phyloP scores from a whole-genome alignment of 2,888 invertebrate genomes.

The Eurytoma adleriae region DNA sequence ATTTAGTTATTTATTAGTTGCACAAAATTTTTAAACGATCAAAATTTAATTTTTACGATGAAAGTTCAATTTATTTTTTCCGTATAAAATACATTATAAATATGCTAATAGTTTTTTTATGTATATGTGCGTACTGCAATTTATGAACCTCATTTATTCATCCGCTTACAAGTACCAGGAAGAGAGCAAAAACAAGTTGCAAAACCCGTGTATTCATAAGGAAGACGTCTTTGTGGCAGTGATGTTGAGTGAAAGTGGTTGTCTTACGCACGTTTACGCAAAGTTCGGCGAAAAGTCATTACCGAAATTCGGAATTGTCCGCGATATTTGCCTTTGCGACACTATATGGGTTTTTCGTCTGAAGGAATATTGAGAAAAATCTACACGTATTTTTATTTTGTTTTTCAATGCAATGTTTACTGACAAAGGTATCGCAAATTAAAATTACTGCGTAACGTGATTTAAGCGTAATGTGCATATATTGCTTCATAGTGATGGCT shows the following conservation, averaged over 20 bases:
- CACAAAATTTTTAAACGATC: background rate
- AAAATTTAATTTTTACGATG: background rate
- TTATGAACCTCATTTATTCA: background rate
- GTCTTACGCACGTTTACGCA: conserved; percentile 23
- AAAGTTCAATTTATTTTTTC: background rate
- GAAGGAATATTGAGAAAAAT: too few species aligned
- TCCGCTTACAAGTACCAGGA: background rate
- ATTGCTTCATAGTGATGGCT: too few species aligned
- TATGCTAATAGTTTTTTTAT: background rate
- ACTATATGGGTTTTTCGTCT: too few species aligned
- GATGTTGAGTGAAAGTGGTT: conserved; percentile 41
- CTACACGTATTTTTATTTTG: too few species aligned
- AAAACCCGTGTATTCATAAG: background rate
- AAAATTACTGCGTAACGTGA: too few species aligned
- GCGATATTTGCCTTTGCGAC: background rate
- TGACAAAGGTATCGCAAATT: too few species aligned
- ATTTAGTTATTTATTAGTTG: background rate
- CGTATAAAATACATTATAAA: background rate
- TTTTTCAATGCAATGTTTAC: too few species aligned
- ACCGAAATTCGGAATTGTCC: background rate
- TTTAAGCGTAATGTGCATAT: too few species aligned
- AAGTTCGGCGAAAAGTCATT: conserved; percentile 19
- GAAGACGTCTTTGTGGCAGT: conserved; percentile 42
- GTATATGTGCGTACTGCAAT: background rate
- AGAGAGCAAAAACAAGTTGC: conserved; percentile 15